phyloP scores from a whole-genome alignment of 2,797 vertebrate genomes.

The Cetoscarus ocellatus region DNA sequence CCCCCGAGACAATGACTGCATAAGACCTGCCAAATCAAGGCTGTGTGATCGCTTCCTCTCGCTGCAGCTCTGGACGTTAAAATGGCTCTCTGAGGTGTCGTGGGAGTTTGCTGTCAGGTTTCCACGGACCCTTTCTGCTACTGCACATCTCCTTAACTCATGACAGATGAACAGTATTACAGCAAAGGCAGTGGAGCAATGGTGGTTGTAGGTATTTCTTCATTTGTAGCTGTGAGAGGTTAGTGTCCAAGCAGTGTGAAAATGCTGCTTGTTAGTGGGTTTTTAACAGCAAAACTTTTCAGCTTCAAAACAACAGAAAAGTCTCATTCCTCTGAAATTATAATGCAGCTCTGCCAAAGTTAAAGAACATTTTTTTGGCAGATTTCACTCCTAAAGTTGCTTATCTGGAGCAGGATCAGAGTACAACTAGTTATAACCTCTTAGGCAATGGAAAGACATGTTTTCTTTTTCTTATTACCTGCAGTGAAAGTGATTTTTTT shows the following conservation, averaged over 20 bases:
- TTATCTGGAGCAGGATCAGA: neutral
- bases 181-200: conserved; percentile 48
- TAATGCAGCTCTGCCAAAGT: neutral
- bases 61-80: conserved; percentile 54
- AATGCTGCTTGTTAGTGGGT: conserved; percentile 12
- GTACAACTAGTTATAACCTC: neutral
- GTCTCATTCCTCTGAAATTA: neutral
- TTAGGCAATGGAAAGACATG: no score
- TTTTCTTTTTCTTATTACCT: no score
- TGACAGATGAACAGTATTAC: conserved; percentile 66
- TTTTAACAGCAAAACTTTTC: conserved; percentile 13
- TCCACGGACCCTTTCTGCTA: conserved; percentile 38
- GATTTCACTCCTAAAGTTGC: neutral
- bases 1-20: conserved; percentile 73
- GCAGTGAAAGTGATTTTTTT: no score
- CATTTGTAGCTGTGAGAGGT: conserved; percentile 36
- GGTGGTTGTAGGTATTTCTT: conserved; percentile 19
- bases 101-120: conserved; percentile 61
- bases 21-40: conserved; percentile 70
- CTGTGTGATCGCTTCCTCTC: conserved; percentile 59
- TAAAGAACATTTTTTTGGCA: neutral
- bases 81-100: conserved; percentile 56
- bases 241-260: conserved; percentile 28
- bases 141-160: conserved; percentile 53
- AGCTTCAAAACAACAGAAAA: conserved; percentile 17